Evolutionary conservation across 2,888 invertebrate genomes (phyloP), one percentile per base, ranked within the genome.

Genomic region (Proisotoma minuta): DNA sequence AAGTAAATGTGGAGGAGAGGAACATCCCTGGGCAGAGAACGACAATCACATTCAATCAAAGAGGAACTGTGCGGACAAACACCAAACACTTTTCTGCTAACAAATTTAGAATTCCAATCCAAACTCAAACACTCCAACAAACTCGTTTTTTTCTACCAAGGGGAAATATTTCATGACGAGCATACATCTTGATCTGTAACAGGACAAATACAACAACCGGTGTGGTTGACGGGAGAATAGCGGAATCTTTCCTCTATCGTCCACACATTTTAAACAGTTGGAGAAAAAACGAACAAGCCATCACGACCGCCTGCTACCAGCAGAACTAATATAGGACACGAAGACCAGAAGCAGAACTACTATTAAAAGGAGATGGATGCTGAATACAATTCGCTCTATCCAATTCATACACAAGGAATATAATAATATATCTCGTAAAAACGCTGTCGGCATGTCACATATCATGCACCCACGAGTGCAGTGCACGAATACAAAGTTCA

Each of bases 11-110:
- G 43, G 20, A 43, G 15, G 43, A 43, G 20, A 18, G 43, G 43
- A 43, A 18, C 43, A 18, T n/a, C 20, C 8, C 34, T 34, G 34
- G 8, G 34, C 15, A 34, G 4, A 43, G 43, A 20, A 43, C 43
- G 43, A 43, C 43, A 43, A 56, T 56, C 56, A 56, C 47, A 56
- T 56, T 47, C 43, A 56, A 56, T 56, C 23, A 56, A 47, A 47
- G 40, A 18, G n/a, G n/a, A n/a, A n/a, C n/a, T n/a, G 56, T 43
- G 43, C 18, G 18, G 43, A 43, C 43, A n/a, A 15, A 43, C 15
- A 34, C 34, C 34, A 20, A n/a, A n/a, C 43, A 43, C 18, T 43
- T n/a, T n/a, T n/a, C n/a, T n/a, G n/a, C n/a, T n/a, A 15, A 43
- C 43, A 43, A 43, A 43, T 43, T 43, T 43, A 15, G 18, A 43